Evolutionary conservation across 2,888 invertebrate species (phyloP).

Genomic region (Yponomeuta plumbellus): DNA sequence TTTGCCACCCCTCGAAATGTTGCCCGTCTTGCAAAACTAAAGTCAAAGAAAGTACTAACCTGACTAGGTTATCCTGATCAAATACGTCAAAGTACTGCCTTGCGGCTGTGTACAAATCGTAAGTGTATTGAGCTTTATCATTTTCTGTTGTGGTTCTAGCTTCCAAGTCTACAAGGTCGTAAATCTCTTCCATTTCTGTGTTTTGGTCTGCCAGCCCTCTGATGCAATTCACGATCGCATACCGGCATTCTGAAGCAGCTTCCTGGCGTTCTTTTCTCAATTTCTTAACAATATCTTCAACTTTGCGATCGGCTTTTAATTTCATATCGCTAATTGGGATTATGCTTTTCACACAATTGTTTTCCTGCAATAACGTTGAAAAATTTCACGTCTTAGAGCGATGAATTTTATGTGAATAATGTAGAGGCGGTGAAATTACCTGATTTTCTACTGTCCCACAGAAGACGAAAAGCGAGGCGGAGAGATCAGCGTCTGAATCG

Average conservation of each 20-base stretch:
- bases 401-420: background rate
- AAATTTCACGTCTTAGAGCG: background rate
- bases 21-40: no score
- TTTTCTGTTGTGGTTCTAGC: slow-evolving; percentile 39
- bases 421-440: slow-evolving; percentile 50
- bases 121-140: slow-evolving; percentile 49
- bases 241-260: slow-evolving; percentile 47
- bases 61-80: slow-evolving; percentile 60
- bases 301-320: slow-evolving; percentile 44
- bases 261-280: slow-evolving; percentile 57
- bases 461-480: slow-evolving; percentile 81
- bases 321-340: slow-evolving; percentile 48
- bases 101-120: slow-evolving; percentile 60
- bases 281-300: slow-evolving; percentile 56
- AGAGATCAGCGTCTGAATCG: slow-evolving; percentile 61
- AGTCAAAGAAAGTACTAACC: slow-evolving; percentile 33
- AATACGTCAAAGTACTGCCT: slow-evolving; percentile 59
- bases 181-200: slow-evolving; percentile 30
- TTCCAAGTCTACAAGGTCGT: slow-evolving; percentile 55
- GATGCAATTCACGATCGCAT: slow-evolving; percentile 60
- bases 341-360: slow-evolving; percentile 44
- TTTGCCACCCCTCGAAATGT: no score
- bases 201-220: slow-evolving; percentile 48
- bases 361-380: slow-evolving; percentile 43
- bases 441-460: slow-evolving; percentile 82